Base-by-base conservation (phyloP, 30 jellyfish, hydroid and myxozoan species). In the Pseudorhiza aurosa region DNA sequence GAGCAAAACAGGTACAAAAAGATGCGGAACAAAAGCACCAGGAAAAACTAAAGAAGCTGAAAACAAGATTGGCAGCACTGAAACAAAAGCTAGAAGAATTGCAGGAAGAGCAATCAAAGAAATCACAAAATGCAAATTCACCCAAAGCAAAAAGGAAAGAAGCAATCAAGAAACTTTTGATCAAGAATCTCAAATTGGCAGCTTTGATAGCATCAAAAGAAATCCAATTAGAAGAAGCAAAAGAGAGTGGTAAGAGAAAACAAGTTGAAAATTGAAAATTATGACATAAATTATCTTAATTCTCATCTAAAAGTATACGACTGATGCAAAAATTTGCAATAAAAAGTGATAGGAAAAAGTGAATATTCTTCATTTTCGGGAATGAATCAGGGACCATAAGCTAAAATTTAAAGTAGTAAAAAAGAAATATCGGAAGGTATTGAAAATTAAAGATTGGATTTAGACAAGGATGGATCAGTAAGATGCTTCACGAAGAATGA, bases 181-280 rank as follows among this genome's bases (percentile, higher is more conserved):
- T 92, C 55, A 92, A 92, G 62, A 92, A 92, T 49, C 73, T 92
- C 56, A 92, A 92, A 67, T 62, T 92, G 42, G 98, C 98, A 3
- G 98, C 98, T 11, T 58, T 92, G 75, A 92, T 92, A 31, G 98
- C 98, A 47, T 58, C 98, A 21, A 92, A 92, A 78, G 98, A 92
- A 59, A 92, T 92, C 2, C 95, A 92, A 37, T 82, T 92, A 65
- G 98, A 92, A 69, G 96, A 92, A 72, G 95, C 97, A 29, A 90
- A 92, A 64, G 88, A 80, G 27, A 86, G 86, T 37, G 79, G 96
- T 87, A 57, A 26, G 93, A 21, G 5, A 6, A 2, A 1, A 39
- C 22, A 19, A 24, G 12, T 29, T 17, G n/a, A n/a, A n/a, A n/a
- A n/a, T n/a, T n/a, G n/a, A n/a, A n/a, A n/a, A n/a, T n/a, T n/a